Evolutionary conservation across 2,888 invertebrate genomes (phyloP), one percentile per base, ranked within the genome.

Genomic region (Mesorhabditis spiculigera): DNA sequence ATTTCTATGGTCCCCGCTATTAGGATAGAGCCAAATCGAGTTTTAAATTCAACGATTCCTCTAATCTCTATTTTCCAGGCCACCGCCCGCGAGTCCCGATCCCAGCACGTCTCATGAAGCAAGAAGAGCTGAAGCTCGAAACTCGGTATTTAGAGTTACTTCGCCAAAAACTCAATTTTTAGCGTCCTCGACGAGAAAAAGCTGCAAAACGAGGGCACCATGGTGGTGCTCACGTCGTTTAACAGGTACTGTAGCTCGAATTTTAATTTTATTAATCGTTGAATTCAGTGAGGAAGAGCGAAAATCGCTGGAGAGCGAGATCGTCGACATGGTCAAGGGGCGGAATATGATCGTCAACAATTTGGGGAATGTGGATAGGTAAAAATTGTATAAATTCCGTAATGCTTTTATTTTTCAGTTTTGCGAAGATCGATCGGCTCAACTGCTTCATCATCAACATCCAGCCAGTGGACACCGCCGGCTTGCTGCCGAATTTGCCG

Each of bases 11-110:
- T 28, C 28, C 28, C 28, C 28, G 28, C 28, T 28, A 28, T 28
- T 28, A 28, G 28, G 28, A 28, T 28, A 28, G 28, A 28, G 28
- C 28, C 28, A 3, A 28, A 28, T n/a, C 28, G 28, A 28, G 28
- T 28, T 28, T 28, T 28, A 28, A 28, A 28, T 28, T 28, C 28
- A 28, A 28, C 28, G 28, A 28, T 28, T 28, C 3, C 28, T 28
- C 28, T 28, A 90, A n/a, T 8, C 41, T 42, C 65, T 10, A 16
- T 8, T 50, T 50, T 10, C n/a, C n/a, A 50, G 58, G 58, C 58
- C 8, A 50, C 10, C 58, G 58, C 58, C 58, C 68, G 5, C 28
- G 10, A 13, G 50, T 13, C 28, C 63, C 68, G 63, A 44, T 43
- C 63, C 44, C 45, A 61, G 64, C 65, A 28, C 45, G 64, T 43